phyloP scores from a whole-genome alignment of 2,888 invertebrate species.

The Xylota sylvarum region DNA sequence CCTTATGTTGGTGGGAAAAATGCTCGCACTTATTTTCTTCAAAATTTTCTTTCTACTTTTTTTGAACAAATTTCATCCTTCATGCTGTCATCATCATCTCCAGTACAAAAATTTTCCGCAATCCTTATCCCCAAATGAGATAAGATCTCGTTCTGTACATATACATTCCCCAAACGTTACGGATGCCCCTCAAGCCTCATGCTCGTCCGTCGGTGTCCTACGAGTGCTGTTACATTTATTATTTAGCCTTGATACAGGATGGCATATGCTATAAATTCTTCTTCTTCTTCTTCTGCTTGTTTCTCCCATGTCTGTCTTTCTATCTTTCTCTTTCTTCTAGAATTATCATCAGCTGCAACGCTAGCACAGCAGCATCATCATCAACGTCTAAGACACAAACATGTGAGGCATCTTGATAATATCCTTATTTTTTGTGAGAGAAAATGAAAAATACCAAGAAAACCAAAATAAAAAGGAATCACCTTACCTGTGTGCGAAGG shows the following conservation, averaged over 20 bases:
- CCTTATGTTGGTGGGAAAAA: not conserved
- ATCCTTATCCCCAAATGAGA: conserved; percentile 73
- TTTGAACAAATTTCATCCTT: conserved; percentile 55
- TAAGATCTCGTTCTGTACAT: conserved; percentile 49
- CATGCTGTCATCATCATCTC: conserved; percentile 65
- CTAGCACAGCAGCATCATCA: conserved; percentile 50
- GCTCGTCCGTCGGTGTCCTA: conserved; percentile 37
- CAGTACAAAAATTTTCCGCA: conserved; percentile 57
- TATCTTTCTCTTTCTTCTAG: conserved; percentile 2
- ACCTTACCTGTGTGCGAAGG: conserved; percentile 44
- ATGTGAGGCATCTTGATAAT: conserved; percentile 72
- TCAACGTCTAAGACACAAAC: conserved; percentile 69
- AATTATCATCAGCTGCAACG: conserved; percentile 67
- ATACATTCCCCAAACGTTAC: conserved; percentile 50
- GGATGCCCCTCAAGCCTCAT: conserved; percentile 17
- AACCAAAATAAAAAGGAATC: not conserved
- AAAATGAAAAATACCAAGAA: not conserved
- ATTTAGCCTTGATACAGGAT: conserved; percentile 60
- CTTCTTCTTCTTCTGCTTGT: not conserved
- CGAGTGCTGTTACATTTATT: conserved; percentile 60
- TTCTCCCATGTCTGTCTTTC: not conserved
- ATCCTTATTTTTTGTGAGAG: conserved; percentile 8
- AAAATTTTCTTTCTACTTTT: conserved; percentile 5
- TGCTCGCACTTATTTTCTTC: conserved; percentile 47
- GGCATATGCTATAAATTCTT: conserved; percentile 51